Evolutionary conservation across 2,888 invertebrate genomes (phyloP), one percentile per base, ranked within the genome.

Genomic region (Bedellia somnulentella): DNA sequence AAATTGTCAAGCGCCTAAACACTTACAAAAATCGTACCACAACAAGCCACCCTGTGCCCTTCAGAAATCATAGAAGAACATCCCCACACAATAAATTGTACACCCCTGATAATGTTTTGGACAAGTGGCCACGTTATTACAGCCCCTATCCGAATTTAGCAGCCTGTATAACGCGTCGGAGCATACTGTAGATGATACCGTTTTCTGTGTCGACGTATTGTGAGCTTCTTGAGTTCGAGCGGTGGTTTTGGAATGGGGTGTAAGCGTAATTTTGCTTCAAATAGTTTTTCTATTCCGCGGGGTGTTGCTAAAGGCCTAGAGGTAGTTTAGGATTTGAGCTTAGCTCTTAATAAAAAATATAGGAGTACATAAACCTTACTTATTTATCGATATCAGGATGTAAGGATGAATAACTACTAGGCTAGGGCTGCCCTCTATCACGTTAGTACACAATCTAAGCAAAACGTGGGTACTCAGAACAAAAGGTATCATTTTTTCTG

Each of bases 11-110:
- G 24, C 24, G 24, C 24, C 13, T 24, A 11, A 24, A 12, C 5
- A 24, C 11, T 12, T 13, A 24, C 12, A 11, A n/a, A 8, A 6
- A 6, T 3, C 11, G 10, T n/a, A 6, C 12, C 13, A 24, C 24
- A 24, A 24, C 11, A 12, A 24, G 13, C 24, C 11, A 10, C 12
- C 11, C 13, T 24, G 11, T 24, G 11, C n/a, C 24, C 24, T 13
- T 12, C 18, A 8, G 11, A 11, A 9, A 24, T 18, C 18, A 6
- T 18, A 8, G 8, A 18, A 18, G 18, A 18, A 24, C 10, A n/a
- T 12, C 24, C 24, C 24, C 24, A 24, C 10, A 24, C 12, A 24
- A 24, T 24, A 24, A 24, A 24, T 24, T 24, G n/a, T 10, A 12
- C 11, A 24, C 12, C 24, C n/a, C 24, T 10, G 11, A n/a, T 3